Base-by-base conservation (phyloP, 2,888 invertebrate species). In the Drosophila trichaetosa region DNA sequence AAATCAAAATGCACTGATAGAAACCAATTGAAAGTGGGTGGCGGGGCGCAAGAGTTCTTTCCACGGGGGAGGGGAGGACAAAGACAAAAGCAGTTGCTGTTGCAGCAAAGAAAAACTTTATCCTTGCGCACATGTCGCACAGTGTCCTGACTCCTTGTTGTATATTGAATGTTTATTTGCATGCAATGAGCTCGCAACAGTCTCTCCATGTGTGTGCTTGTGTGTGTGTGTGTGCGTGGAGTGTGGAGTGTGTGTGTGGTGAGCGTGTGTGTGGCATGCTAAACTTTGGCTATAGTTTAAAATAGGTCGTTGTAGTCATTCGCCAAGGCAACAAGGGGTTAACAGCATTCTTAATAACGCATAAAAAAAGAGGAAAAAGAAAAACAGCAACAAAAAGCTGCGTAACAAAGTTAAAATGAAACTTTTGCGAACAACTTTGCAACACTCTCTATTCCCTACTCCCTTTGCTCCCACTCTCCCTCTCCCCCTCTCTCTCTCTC, bases 1-100 rank as follows among this genome's bases (percentile, higher is more conserved):
- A 87, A 87, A 89, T 89, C 88, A 87, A 87, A 87, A 82, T 87
- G 83, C 85, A 85, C 75, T 89, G 86, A 86, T 89, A 89, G 76
- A 89, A 84, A 85, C 70, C 86, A 86, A 89, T 89, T 80, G 78
- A 82, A 73, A 51, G 51, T 18, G 21, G 29, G 24, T 11, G 18
- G 16, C 1, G 21, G 18, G 2, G 2, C 1, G 48, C 5, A 54
- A 56, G n/a, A 21, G 21, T 29, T 29, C 24, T 18, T 18, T 16
- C 7, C 8, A 8, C 0, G 18, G 18, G 13, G 31, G 24, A 31
- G 3, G 27, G 27, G 6, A 31, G 34, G 29, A 24, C 16, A 69
- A 24, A 67, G 53, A 72, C 64, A 63, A 60, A 42, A 34, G 58
- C 34, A 60, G 46, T 24, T 53, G 62, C 46, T 46, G 46, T 7